Base-by-base conservation (phyloP, 1,140 invertebrate species). In the Atta texana region DNA sequence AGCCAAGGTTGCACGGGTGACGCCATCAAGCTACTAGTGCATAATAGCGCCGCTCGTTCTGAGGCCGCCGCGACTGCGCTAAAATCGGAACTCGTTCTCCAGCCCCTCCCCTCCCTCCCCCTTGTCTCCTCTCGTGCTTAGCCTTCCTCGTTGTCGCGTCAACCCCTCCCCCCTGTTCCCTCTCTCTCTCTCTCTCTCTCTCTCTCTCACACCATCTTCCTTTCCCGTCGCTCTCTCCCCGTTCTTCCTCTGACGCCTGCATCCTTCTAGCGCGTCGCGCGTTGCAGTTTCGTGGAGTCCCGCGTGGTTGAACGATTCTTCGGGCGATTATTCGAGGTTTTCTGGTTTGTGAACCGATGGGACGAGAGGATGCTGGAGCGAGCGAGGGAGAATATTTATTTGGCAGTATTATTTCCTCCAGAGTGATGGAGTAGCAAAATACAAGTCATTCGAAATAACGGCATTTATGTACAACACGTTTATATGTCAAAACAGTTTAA, bases 1-100 rank as follows among this genome's bases (percentile, higher is more conserved):
- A 95, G 93, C 93, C 94, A 95, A 95, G 94, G 94, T 94, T 95
- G 93, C 92, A 91, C 91, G 93, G 92, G 93, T 95, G 93, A 94
- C 94, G 94, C 93, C 94, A 95, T 94, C 93, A 93, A 94, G 92
- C 93, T 95, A 94, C 93, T 94, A 94, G 94, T 95, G 94, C 94
- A 95, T 94, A 94, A 95, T 95, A 94, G 94, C 94, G 90, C 91
- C 92, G 92, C 91, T 92, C 87, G 88, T 92, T 93, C 92, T 91
- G 92, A 93, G 86, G 88, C 92, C 91, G 92, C 89, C 92, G 89
- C 89, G 89, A 88, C 87, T 89, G 90, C 90, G 90, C 90, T 91
- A 91, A 91, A 91, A 91, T 91, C 89, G 90, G 90, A 91, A 90
- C 90, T 90, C 90, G 81, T 88, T 87, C 86, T 88, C 71, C 77